These are phyloP conservation scores for Yponomeuta cagnagella DNA, from an alignment of 2,888 invertebrate species.

Conservation along the genomic window DNA sequence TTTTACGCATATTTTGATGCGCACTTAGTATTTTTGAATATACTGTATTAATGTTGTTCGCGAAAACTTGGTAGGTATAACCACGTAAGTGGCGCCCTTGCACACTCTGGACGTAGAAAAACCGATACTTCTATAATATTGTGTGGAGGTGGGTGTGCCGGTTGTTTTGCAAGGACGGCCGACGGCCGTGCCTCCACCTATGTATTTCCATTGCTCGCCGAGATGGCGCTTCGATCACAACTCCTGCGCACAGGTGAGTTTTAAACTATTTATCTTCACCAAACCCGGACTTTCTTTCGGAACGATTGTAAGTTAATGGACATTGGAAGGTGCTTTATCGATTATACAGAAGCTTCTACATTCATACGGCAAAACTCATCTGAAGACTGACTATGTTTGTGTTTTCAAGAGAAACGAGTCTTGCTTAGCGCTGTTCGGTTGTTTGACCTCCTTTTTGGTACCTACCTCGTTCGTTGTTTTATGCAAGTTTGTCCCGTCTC, in stretches of 20 bases:
- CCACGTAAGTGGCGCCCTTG: no score
- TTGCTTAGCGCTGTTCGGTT: conserved; percentile 5
- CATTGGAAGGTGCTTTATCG: no score
- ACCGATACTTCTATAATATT: not conserved
- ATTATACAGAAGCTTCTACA: no score
- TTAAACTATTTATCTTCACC: conserved; percentile 11
- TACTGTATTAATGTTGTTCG: no score
- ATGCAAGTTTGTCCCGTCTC: not conserved
- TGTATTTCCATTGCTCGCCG: conserved; percentile 39
- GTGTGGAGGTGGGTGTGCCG: not conserved
- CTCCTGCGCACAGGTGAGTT: conserved; percentile 64
- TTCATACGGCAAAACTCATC: no score
- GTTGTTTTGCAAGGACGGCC: conserved; percentile 16
- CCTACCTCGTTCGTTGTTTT: not conserved
- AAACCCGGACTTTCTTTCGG: not conserved
- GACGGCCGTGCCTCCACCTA: conserved; percentile 38
- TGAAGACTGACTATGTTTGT: not conserved
- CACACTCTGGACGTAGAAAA: no score
- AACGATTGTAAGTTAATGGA: no score
- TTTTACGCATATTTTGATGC: no score
- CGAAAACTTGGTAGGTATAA: no score
- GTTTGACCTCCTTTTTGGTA: conserved; percentile 10
- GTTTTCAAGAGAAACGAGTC: not conserved
- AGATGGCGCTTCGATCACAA: conserved; percentile 61
- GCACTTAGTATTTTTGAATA: no score